Evolutionary conservation across 2,797 vertebrate genomes (phyloP).

Genomic region (Coregonus ussuriensis): DNA sequence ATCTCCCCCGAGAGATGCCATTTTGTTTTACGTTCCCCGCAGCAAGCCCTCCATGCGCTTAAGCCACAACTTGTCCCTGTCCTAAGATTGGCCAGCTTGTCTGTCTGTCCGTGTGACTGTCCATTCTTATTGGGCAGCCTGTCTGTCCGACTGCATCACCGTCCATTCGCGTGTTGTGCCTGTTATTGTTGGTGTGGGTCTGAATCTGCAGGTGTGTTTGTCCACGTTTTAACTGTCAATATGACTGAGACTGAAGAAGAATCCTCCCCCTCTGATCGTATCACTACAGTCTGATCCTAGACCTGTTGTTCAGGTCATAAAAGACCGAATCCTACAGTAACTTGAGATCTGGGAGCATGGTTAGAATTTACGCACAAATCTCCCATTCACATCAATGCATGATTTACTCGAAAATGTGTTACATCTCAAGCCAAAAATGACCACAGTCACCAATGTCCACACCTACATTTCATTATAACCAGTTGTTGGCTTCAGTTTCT

Average conservation of each 20-base stretch:
- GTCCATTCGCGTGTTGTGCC: slow-evolving; percentile 15
- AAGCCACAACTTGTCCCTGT: slow-evolving; percentile 35
- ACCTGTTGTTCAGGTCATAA: neutral
- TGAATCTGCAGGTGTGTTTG: slow-evolving; percentile 15
- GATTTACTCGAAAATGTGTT: neutral
- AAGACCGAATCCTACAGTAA: neutral
- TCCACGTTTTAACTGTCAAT: slow-evolving; percentile 21
- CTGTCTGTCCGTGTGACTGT: slow-evolving; percentile 37
- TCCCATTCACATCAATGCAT: neutral
- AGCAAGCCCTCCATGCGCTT: slow-evolving; percentile 52
- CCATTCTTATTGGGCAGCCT: slow-evolving; percentile 12
- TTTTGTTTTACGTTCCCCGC: slow-evolving; percentile 14
- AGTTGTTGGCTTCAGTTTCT: slow-evolving; percentile 46
- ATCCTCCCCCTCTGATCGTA: slow-evolving; percentile 4
- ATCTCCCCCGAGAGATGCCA: slow-evolving; percentile 5
- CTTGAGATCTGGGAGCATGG: neutral
- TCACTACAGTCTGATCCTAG: neutral
- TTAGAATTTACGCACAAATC: neutral
- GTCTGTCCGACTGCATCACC: slow-evolving; percentile 11
- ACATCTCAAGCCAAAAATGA: neutral
- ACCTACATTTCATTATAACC: slow-evolving; percentile 29
- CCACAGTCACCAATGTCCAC: slow-evolving; percentile 4
- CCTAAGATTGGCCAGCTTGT: slow-evolving; percentile 43
- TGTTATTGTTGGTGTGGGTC: neutral
- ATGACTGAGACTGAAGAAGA: slow-evolving; percentile 64